A percentile compares a stretch with the other conserved stretches of the same genome.
Evolutionary conservation across 92 coral and sea anemone species (phyloP).

Genomic region (Blastomussa wellsi): DNA sequence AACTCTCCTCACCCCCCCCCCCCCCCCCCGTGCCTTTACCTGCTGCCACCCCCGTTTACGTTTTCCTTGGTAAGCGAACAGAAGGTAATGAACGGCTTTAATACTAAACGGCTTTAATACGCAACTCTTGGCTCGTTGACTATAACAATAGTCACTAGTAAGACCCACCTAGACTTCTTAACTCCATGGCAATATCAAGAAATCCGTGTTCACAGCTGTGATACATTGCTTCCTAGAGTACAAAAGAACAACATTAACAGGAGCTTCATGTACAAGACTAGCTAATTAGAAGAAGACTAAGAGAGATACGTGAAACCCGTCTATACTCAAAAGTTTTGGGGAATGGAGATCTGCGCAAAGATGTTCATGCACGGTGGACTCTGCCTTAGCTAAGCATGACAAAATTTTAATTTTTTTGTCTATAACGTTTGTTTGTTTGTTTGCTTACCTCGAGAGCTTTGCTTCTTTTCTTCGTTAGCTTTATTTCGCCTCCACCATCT

Average conservation of each 20-base stretch:
- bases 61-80: no score
- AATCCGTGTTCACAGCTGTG: slow-evolving; percentile 91
- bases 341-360: not conserved
- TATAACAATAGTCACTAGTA: not conserved
- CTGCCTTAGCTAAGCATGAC: not conserved
- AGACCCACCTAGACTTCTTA: slow-evolving; percentile 74
- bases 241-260: slow-evolving; percentile 9
- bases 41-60: no score
- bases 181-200: slow-evolving; percentile 82
- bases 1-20: no score
- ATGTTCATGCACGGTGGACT: not conserved
- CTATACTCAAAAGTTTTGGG: not conserved
- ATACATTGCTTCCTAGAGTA: slow-evolving; percentile 75
- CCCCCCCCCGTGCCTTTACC: no score
- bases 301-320: not conserved
- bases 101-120: not conserved
- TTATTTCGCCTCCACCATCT: slow-evolving; percentile 35
- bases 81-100: no score
- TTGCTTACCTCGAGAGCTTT: slow-evolving; percentile 56
- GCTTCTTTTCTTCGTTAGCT: slow-evolving; percentile 45
- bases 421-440: not conserved
- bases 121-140: not conserved
- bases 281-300: not conserved
- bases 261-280: not conserved
- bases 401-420: no score